Evolutionary conservation across 2,888 invertebrate genomes (phyloP).

Genomic region (Enchytraeus crypticus): DNA sequence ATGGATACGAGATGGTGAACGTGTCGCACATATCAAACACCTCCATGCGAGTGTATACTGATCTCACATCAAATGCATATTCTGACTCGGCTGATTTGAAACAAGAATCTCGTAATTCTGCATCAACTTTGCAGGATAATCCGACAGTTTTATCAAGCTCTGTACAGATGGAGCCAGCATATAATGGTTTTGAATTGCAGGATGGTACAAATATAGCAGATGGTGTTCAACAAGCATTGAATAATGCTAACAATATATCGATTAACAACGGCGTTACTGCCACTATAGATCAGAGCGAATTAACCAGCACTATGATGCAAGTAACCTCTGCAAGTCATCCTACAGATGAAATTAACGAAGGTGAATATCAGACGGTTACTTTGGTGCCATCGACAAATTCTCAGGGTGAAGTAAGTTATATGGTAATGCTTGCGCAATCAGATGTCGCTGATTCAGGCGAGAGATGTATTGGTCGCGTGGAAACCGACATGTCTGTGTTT

Average conservation of each 20-base stretch:
- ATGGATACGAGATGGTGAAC: too few species aligned
- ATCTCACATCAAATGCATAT: background rate
- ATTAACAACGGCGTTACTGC: too few species aligned
- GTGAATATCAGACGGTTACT: conserved; percentile 66
- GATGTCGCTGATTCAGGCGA: conserved; percentile 45
- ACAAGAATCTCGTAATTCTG: background rate
- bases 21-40: conserved; percentile 8
- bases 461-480: conserved; percentile 44
- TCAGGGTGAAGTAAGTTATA: conserved; percentile 77
- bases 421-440: conserved; percentile 68
- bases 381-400: conserved; percentile 69
- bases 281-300: conserved; percentile 17
- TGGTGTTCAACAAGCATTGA: background rate
- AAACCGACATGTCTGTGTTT: conserved; percentile 60
- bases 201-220: too few species aligned
- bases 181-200: background rate
- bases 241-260: too few species aligned
- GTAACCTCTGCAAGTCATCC: conserved; percentile 51
- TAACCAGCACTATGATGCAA: conserved; percentile 32
- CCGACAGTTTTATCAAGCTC: too few species aligned
- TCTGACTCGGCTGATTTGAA: background rate
- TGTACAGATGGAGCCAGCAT: too few species aligned
- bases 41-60: background rate
- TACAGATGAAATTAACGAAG: too few species aligned
- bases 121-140: background rate